Conservation (phyloP, 1,140 invertebrate species). For the Contarinia nasturtii region DNA sequence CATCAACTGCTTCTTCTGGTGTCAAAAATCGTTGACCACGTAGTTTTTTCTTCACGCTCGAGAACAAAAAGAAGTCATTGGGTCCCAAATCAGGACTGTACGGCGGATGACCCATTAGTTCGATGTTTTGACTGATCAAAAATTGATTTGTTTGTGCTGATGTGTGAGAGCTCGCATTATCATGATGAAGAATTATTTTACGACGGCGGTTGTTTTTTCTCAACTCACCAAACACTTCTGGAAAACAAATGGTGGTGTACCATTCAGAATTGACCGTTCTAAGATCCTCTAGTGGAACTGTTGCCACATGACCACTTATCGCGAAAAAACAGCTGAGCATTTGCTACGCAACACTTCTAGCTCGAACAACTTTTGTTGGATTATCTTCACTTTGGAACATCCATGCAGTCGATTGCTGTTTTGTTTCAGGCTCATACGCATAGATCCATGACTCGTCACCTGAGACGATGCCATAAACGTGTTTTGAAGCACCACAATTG, state of each 20-base stretch:
- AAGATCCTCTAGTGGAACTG: conserved; percentile 9
- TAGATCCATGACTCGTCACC: conserved; percentile 11
- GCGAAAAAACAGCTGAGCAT: conserved; percentile 12
- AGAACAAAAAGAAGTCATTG: conserved; percentile 21
- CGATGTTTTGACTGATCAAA: conserved; percentile 11
- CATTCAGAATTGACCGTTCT: conserved; percentile 12
- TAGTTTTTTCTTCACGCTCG: conserved; percentile 14
- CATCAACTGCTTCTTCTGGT: conserved; percentile 12
- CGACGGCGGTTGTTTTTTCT: conserved; percentile 7
- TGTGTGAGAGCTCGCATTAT: conserved; percentile 12
- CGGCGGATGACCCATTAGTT: conserved; percentile 11
- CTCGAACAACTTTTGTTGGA: conserved; percentile 16
- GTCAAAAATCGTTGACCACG: conserved; percentile 12
- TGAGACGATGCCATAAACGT: conserved; percentile 8
- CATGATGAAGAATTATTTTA: conserved; percentile 13
- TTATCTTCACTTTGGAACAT: conserved; percentile 18
- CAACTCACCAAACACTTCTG: conserved; percentile 7
- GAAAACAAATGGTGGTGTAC: conserved; percentile 15
- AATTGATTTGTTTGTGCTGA: conserved; percentile 8
- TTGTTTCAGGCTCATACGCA: conserved; percentile 10
- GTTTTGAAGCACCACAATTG: conserved; percentile 7
- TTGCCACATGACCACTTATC: conserved; percentile 10
- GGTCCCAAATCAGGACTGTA: conserved; percentile 20
- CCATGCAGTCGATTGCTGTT: conserved; percentile 7
- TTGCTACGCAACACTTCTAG: conserved; percentile 13